Percentiles rank a stretch among this genome's conserved stretches.
These are phyloP conservation scores for Passer domesticus DNA, from an alignment of 2,113 vertebrate species.

Conservation along the genomic window DNA sequence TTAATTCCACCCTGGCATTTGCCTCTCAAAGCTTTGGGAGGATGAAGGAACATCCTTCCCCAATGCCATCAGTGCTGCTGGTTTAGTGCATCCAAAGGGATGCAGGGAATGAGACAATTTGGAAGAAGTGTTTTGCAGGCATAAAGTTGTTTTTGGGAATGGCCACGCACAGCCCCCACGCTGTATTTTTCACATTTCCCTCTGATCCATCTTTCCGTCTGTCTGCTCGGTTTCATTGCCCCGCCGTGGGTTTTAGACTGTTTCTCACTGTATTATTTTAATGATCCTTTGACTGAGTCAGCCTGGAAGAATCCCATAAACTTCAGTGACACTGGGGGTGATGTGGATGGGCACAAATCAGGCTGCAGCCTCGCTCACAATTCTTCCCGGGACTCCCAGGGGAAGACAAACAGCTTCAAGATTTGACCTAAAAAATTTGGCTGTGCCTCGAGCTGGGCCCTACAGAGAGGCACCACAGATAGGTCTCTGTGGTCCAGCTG, in stretches of 20 bases:
- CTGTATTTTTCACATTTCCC: not conserved
- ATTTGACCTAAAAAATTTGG: not conserved
- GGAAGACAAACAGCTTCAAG: not conserved
- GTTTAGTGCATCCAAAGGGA: not conserved
- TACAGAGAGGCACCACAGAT: not conserved
- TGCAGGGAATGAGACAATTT: not conserved
- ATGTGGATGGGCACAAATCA: conserved; percentile 34
- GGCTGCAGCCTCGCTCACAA: not conserved
- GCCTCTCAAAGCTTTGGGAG: not conserved
- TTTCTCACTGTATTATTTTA: conserved; percentile 58
- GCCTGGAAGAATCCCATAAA: conserved; percentile 54
- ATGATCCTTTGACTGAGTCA: conserved; percentile 62
- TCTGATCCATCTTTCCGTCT: conserved; percentile 8
- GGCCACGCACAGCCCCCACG: not conserved
- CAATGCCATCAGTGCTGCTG: not conserved
- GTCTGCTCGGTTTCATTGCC: conserved; percentile 15
- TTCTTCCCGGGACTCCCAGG: not conserved
- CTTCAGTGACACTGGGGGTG: not conserved
- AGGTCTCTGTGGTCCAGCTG: not conserved
- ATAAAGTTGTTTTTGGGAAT: not conserved
- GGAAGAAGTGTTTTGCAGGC: not conserved
- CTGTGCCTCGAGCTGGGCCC: fast-evolving
- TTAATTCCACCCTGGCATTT: not conserved
- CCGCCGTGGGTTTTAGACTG: not conserved
- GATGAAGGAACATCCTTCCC: not conserved